Evolutionary conservation across 1,140 invertebrate species (phyloP).

Genomic region (Lepidostoma basale): DNA sequence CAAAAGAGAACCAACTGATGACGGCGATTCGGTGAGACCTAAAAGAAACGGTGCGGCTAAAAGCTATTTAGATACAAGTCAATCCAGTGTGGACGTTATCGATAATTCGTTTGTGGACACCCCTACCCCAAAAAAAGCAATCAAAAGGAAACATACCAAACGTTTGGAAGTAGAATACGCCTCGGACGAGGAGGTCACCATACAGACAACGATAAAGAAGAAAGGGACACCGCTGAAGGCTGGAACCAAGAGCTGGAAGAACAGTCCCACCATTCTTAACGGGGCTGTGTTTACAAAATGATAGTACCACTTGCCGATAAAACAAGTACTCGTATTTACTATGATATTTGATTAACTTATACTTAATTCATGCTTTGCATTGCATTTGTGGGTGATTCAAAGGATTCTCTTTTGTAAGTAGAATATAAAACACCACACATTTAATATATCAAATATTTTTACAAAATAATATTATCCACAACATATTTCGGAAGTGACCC

Average conservation of each 20-base stretch:
- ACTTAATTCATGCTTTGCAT: no score
- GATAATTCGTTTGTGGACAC: slow-evolving; percentile 40
- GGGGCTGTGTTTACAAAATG: no score
- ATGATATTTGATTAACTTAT: no score
- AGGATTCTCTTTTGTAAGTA: no score
- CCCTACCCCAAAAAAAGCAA: slow-evolving; percentile 9
- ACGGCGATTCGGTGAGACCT: neutral
- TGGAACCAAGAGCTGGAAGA: slow-evolving; percentile 37
- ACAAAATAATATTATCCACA: no score
- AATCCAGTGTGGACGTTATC: slow-evolving; percentile 35
- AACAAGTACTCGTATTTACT: no score
- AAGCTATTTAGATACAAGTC: slow-evolving; percentile 20
- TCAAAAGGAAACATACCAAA: slow-evolving; percentile 41
- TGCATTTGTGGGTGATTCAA: no score
- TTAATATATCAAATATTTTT: no score
- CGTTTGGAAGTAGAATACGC: slow-evolving; percentile 37
- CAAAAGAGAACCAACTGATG: neutral
- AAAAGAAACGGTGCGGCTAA: slow-evolving; percentile 17
- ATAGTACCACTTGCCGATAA: no score
- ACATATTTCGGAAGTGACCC: no score
- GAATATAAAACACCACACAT: no score
- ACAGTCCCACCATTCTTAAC: slow-evolving; percentile 37
- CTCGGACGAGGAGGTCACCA: slow-evolving; percentile 42
- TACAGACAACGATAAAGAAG: slow-evolving; percentile 42
- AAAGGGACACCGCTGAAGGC: slow-evolving; percentile 26